Evolutionary conservation across 2,888 invertebrate genomes (phyloP).

Genomic region (Xestia xanthographa): DNA sequence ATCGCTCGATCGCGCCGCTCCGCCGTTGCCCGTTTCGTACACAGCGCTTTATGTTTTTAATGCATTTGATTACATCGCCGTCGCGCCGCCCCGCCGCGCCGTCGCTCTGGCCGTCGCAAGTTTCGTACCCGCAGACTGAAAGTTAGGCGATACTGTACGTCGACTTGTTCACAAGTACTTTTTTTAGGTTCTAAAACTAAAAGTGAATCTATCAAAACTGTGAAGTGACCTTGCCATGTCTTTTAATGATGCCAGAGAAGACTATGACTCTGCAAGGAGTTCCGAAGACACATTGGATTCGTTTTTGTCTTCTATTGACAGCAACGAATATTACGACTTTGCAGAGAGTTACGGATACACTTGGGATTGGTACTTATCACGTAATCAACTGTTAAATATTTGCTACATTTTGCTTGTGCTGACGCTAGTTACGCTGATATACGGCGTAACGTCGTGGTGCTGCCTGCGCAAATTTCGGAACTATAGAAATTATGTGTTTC

Average conservation of each 20-base stretch:
- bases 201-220: background rate
- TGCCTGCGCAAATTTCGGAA: background rate
- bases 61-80: too few relatives aligned
- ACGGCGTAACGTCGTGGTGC: constrained; percentile 4
- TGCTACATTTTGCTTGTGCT: background rate
- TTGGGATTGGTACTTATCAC: too few relatives aligned
- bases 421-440: background rate
- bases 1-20: too few relatives aligned
- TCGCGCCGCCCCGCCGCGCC: too few relatives aligned
- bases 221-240: background rate
- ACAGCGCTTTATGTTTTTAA: too few relatives aligned
- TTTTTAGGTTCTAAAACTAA: background rate
- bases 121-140: too few relatives aligned
- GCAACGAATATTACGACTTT: background rate
- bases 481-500: constrained; percentile 4
- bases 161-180: background rate
- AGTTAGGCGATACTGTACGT: too few relatives aligned
- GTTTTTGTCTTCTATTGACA: background rate
- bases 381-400: too few relatives aligned
- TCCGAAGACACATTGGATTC: too few relatives aligned
- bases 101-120: too few relatives aligned
- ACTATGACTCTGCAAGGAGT: background rate
- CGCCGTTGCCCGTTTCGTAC: too few relatives aligned
- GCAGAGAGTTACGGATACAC: too few relatives aligned
- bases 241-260: background rate